Conservation (phyloP, 2,113 vertebrate genomes). For the Eclectus roratus region DNA sequence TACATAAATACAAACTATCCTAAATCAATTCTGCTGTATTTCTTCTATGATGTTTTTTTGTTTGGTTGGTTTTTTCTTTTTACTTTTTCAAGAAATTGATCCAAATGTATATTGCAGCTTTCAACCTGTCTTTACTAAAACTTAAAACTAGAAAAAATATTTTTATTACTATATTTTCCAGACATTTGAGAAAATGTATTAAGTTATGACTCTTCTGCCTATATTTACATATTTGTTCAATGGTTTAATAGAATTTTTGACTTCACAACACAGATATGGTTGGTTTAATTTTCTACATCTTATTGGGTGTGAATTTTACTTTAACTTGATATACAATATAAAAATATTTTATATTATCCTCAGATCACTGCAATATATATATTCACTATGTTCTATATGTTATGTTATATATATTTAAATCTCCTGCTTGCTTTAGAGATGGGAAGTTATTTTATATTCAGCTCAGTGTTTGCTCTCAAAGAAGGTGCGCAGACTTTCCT, state of each 20-base stretch:
- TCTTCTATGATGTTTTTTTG: neutral
- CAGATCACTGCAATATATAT: neutral
- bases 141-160: neutral
- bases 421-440: neutral
- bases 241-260: neutral
- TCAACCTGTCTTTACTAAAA: neutral
- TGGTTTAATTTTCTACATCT: neutral
- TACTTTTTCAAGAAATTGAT: neutral
- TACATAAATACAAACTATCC: neutral
- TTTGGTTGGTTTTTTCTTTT: neutral
- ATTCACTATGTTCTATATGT: rapidly evolving
- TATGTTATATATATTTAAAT: neutral
- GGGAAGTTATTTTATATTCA: neutral
- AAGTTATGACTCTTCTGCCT: neutral
- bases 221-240: neutral
- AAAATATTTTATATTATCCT: neutral
- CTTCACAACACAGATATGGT: neutral
- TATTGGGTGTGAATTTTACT: neutral
- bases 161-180: neutral
- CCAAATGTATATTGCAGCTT: neutral
- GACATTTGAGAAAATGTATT: neutral
- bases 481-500: neutral
- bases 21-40: neutral
- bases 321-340: neutral
- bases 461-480: neutral